Conservation (phyloP, 2,888 invertebrate species). For the Vesta saturnalis region DNA sequence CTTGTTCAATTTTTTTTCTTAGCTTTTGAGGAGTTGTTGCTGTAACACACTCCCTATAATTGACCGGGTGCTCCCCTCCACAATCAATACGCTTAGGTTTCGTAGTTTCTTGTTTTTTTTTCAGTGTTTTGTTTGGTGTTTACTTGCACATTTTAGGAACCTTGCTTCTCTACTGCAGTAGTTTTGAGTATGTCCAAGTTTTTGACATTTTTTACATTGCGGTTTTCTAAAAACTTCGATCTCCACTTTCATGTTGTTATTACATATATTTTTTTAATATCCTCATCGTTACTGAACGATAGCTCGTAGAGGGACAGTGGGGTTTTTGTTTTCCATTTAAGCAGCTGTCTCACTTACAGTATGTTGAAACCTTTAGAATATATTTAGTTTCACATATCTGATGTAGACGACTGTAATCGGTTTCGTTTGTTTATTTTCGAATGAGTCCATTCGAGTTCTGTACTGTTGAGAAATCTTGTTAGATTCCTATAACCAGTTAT, state of each 20-base stretch:
- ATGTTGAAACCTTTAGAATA: constrained; percentile 12
- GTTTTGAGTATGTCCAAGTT: constrained; percentile 26
- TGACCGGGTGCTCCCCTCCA: constrained; percentile 10
- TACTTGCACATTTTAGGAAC: constrained; percentile 20
- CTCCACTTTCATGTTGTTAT: constrained; percentile 19
- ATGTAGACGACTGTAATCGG: no score
- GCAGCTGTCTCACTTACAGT: constrained; percentile 4
- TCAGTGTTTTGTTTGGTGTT: constrained; percentile 12
- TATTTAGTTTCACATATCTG: constrained; percentile 9
- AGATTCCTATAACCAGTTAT: constrained; percentile 14
- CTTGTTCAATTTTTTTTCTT: constrained; percentile 13
- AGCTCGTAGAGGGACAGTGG: constrained; percentile 18
- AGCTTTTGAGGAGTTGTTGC: constrained; percentile 14
- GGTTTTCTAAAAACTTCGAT: constrained; percentile 21
- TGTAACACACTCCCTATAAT: constrained; percentile 19
- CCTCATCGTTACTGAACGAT: constrained; percentile 21
- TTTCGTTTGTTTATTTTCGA: constrained; percentile 16
- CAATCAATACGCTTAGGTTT: constrained; percentile 14
- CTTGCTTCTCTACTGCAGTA: constrained; percentile 22
- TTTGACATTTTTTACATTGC: constrained; percentile 30
- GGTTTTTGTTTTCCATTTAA: constrained; percentile 13
- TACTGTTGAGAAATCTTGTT: constrained; percentile 18
- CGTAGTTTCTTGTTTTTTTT: constrained; percentile 6
- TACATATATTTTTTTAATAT: constrained; percentile 28
- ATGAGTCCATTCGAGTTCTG: constrained; percentile 16